Evolutionary conservation across 2,797 vertebrate genomes (phyloP).

Genomic region (Centropyge bicolor): DNA sequence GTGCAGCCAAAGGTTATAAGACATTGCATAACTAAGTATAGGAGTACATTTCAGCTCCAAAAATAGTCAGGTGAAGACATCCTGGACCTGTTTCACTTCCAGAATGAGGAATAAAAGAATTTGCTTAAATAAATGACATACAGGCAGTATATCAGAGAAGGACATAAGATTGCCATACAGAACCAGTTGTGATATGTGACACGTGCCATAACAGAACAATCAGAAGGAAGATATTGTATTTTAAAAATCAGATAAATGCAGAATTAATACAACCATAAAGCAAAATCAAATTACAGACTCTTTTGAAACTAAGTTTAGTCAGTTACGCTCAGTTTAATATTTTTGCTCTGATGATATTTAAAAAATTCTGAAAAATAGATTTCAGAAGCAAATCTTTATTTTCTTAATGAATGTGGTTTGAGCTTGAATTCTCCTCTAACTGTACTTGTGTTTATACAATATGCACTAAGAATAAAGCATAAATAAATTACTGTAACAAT

Average conservation of each 20-base stretch:
- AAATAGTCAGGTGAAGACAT: constrained; percentile 53
- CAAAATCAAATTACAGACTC: not conserved
- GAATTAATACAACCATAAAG: not conserved
- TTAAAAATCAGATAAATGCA: not conserved
- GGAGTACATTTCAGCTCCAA: constrained; percentile 30
- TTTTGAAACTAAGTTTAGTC: not conserved
- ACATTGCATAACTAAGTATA: constrained; percentile 55
- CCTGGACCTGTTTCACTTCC: not conserved
- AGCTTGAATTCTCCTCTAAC: not conserved
- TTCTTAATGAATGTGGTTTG: not conserved
- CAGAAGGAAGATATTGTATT: not conserved
- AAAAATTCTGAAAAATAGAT: not conserved
- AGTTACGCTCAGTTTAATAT: not conserved
- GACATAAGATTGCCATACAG: too few species aligned
- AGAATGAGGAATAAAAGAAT: not conserved
- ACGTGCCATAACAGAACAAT: not conserved
- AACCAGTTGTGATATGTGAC: not conserved
- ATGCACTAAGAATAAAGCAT: not conserved
- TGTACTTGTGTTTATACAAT: not conserved
- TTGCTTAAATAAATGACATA: not conserved
- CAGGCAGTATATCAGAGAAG: too few species aligned
- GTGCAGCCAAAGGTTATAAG: constrained; percentile 48
- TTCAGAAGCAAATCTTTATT: not conserved
- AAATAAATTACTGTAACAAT: not conserved
- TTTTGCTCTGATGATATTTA: not conserved